phyloP scores from a whole-genome alignment of 2,888 invertebrate genomes.

The Julus scanicus region DNA sequence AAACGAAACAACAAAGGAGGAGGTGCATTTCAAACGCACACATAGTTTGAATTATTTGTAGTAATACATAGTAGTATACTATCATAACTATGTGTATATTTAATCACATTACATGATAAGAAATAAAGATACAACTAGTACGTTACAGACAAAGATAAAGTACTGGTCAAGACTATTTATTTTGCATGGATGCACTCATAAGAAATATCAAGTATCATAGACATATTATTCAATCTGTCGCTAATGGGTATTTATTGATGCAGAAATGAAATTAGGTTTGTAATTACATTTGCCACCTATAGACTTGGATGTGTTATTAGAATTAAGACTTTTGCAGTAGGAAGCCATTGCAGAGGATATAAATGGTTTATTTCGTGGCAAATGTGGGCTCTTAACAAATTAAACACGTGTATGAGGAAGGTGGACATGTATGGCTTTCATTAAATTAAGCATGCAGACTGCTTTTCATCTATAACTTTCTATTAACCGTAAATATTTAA shows the following conservation, averaged over 20 bases:
- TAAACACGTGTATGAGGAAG: neutral
- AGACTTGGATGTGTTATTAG: neutral
- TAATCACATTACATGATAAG: too few species aligned
- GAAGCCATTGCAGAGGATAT: neutral
- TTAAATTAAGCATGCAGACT: neutral
- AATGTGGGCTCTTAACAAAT: neutral
- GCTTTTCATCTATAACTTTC: neutral
- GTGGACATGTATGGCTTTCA: conserved; percentile 20
- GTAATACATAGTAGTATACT: too few species aligned
- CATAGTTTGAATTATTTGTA: too few species aligned
- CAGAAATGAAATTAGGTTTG: neutral
- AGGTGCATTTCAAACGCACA: too few species aligned
- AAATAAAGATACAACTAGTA: too few species aligned
- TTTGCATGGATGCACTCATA: neutral
- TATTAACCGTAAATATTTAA: neutral
- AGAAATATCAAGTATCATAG: neutral
- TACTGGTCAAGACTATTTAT: too few species aligned
- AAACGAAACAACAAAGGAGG: neutral
- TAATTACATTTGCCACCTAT: neutral
- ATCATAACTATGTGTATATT: too few species aligned
- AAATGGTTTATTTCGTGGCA: neutral
- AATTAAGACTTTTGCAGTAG: neutral
- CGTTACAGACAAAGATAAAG: too few species aligned
- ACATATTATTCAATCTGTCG: neutral
- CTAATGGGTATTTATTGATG: neutral